Conservation (phyloP, 2,888 invertebrate species). For the Bhutanitis thaidina region DNA sequence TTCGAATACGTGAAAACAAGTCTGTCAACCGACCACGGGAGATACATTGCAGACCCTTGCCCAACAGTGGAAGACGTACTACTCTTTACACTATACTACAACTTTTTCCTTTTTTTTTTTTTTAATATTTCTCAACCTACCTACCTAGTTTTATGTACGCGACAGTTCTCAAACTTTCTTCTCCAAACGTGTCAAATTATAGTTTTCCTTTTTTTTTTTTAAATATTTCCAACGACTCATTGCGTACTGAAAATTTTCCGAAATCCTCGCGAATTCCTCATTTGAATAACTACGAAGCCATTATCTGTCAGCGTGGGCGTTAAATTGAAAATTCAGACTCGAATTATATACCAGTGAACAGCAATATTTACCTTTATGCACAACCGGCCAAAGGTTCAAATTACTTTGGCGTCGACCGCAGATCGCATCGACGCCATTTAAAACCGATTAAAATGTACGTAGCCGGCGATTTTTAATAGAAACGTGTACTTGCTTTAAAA, state of each 20-base stretch:
- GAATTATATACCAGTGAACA: background rate
- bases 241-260: constrained; percentile 11
- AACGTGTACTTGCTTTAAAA: constrained; percentile 29
- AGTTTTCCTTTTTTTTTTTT: too few species aligned
- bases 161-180: too few species aligned
- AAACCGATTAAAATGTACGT: constrained; percentile 41
- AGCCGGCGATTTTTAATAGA: constrained; percentile 32
- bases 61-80: too few species aligned
- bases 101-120: too few species aligned
- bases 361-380: background rate
- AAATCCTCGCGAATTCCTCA: constrained; percentile 18
- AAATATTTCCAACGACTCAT: background rate
- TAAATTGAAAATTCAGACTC: constrained; percentile 19
- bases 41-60: too few species aligned
- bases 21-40: too few species aligned
- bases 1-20: too few species aligned
- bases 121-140: too few species aligned
- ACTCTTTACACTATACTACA: too few species aligned
- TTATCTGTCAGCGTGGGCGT: constrained; percentile 18
- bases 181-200: too few species aligned
- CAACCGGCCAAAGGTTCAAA: background rate
- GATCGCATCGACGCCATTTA: constrained; percentile 29
- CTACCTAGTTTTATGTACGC: too few species aligned
- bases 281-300: constrained; percentile 21
- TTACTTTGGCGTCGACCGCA: background rate